phyloP scores from a whole-genome alignment of 37 sponge, comb jelly and placozoan species.

The Ephydatia muelleri region DNA sequence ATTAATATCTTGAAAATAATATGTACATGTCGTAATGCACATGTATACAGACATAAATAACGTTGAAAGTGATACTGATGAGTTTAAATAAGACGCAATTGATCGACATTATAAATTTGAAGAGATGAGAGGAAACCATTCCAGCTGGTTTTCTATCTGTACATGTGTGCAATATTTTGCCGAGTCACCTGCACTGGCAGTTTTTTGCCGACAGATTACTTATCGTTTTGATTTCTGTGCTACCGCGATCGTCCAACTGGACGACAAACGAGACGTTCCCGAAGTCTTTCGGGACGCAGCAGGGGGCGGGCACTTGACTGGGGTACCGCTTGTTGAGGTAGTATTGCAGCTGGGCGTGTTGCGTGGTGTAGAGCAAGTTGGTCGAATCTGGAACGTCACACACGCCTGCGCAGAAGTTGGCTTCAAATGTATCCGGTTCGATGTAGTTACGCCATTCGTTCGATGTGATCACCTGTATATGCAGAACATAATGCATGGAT shows the following conservation, averaged over 20 bases:
- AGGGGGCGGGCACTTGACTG: slow-evolving; percentile 45
- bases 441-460: slow-evolving; percentile 35
- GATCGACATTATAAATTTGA: background rate
- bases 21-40: too few species aligned
- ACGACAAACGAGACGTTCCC: background rate
- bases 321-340: slow-evolving; percentile 14
- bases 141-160: background rate
- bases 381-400: slow-evolving; percentile 32
- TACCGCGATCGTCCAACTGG: background rate
- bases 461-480: background rate
- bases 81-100: slow-evolving; percentile 7
- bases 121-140: background rate
- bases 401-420: slow-evolving; percentile 63
- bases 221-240: background rate
- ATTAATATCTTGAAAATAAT: too few species aligned
- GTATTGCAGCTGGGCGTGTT: slow-evolving; percentile 53
- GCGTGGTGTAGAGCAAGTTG: slow-evolving; percentile 6
- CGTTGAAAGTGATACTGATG: slow-evolving; percentile 6
- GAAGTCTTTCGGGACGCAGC: slow-evolving; percentile 44
- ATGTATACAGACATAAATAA: background rate
- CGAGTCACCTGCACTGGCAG: background rate
- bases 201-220: background rate
- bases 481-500: background rate
- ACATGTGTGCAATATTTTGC: background rate
- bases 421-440: slow-evolving; percentile 3